Conservation (phyloP, 2,113 vertebrate species). For the Hipposideros armiger region DNA sequence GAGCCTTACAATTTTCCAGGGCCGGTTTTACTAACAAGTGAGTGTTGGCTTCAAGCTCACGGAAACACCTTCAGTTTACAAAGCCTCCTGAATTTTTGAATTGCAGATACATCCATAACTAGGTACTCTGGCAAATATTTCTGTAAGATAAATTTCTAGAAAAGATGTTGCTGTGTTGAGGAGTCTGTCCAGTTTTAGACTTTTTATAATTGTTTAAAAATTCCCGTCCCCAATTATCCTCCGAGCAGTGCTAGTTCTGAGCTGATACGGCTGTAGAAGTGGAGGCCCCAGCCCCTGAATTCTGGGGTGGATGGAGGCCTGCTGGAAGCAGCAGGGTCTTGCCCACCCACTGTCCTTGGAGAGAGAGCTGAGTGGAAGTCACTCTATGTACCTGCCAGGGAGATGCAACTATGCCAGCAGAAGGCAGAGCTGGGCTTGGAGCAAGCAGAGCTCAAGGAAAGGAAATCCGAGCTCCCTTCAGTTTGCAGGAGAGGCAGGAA, state of each 20-base stretch:
- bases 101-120: neutral
- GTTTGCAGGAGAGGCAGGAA: neutral
- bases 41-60: neutral
- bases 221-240: neutral
- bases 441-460: neutral
- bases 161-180: neutral
- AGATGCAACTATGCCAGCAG: neutral
- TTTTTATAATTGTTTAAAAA: neutral
- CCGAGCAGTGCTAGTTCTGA: neutral
- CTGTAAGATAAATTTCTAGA: neutral
- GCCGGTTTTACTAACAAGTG: neutral
- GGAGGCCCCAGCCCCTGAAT: too few species aligned
- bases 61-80: neutral
- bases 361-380: neutral
- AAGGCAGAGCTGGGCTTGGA: neutral
- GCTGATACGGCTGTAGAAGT: neutral
- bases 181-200: neutral
- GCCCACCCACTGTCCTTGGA: neutral
- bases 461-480: neutral
- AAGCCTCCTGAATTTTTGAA: neutral
- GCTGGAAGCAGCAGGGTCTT: accelerated
- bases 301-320: neutral
- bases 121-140: neutral
- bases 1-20: neutral
- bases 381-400: neutral